Percentiles rank a stretch among this genome's conserved stretches.
These are phyloP conservation scores for Pluvialis apricaria DNA, from an alignment of 2,113 vertebrate genomes.

Conservation along the genomic window DNA sequence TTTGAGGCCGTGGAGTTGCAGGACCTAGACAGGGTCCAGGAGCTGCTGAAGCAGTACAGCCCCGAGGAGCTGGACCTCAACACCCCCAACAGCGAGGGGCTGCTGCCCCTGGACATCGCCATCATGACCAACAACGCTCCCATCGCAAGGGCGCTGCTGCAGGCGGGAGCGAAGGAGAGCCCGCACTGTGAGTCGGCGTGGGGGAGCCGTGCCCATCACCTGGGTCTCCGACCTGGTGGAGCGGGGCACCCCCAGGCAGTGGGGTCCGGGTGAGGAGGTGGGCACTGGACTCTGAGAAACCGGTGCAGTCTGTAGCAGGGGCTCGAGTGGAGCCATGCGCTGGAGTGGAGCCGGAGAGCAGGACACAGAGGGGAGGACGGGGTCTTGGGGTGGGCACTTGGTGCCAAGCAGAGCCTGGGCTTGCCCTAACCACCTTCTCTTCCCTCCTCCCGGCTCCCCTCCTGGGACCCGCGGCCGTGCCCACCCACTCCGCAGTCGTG, in stretches of 20 bases:
- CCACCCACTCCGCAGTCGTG: slow-evolving; percentile 67
- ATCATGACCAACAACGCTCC: slow-evolving; percentile 94
- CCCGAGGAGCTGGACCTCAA: slow-evolving; percentile 90
- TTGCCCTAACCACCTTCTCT: background rate
- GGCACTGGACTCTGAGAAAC: background rate
- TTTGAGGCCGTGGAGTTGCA: slow-evolving; percentile 92
- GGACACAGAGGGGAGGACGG: background rate
- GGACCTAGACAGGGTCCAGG: slow-evolving; percentile 84
- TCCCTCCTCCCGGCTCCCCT: background rate
- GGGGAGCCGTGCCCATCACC: background rate
- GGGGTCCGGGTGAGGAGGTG: fast-evolving
- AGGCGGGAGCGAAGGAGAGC: slow-evolving; percentile 87
- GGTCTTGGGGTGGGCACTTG: background rate
- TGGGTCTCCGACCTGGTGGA: background rate
- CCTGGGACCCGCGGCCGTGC: fast-evolving
- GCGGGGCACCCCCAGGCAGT: fast-evolving
- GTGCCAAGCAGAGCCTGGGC: background rate
- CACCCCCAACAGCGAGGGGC: slow-evolving; percentile 90
- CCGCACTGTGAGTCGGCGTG: slow-evolving; percentile 84
- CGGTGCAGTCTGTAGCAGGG: background rate
- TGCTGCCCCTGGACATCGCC: slow-evolving; percentile 87
- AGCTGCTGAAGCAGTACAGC: slow-evolving; percentile 86
- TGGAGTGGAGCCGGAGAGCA: background rate
- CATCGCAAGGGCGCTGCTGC: slow-evolving; percentile 84
- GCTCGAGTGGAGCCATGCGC: fast-evolving